Conservation (phyloP, 2,113 vertebrate genomes). For the Coracopsis vasa region DNA sequence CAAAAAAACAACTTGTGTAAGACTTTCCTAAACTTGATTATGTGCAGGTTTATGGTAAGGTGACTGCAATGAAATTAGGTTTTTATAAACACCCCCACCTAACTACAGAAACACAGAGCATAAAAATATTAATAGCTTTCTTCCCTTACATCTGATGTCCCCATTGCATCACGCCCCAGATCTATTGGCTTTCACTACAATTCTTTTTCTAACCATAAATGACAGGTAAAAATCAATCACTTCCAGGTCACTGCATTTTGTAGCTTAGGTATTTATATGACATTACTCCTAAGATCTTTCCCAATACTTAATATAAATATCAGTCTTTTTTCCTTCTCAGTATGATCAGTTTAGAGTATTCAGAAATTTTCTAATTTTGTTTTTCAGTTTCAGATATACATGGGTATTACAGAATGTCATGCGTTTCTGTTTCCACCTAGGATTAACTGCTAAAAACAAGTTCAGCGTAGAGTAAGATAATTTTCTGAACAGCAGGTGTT, state of each 20-base stretch:
- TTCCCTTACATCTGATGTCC: neutral
- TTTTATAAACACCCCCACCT: neutral
- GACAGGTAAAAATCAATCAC: neutral
- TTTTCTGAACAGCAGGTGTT: neutral
- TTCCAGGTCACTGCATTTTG: neutral
- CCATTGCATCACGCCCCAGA: neutral
- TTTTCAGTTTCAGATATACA: neutral
- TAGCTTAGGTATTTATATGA: neutral
- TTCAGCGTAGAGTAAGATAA: neutral
- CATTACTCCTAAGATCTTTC: neutral
- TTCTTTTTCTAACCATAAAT: neutral
- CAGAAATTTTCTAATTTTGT: neutral
- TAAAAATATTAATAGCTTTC: neutral
- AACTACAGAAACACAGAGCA: neutral
- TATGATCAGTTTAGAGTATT: neutral
- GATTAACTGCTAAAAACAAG: neutral
- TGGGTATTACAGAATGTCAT: neutral
- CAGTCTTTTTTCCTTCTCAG: neutral
- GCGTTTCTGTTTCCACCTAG: neutral
- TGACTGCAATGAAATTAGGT: neutral
- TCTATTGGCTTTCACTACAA: neutral
- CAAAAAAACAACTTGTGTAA: neutral
- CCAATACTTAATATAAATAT: neutral
- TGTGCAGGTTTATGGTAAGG: neutral
- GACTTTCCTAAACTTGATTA: neutral